Evolutionary conservation across 2,888 invertebrate species (phyloP).

Genomic region (Diogma glabrata): DNA sequence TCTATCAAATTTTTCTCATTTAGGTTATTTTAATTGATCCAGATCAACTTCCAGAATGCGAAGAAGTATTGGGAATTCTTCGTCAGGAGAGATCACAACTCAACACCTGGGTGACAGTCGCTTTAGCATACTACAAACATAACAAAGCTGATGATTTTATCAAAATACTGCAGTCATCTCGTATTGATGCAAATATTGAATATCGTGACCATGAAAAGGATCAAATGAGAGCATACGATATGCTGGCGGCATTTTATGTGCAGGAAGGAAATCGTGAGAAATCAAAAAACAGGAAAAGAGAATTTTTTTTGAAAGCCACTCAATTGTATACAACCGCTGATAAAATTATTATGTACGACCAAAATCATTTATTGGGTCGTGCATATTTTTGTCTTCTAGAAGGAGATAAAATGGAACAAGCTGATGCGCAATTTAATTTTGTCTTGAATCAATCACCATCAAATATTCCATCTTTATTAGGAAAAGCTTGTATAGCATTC

Average conservation of each 20-base stretch:
- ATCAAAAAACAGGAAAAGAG: constrained; percentile 85
- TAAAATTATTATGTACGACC: constrained; percentile 99
- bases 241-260: constrained; percentile 96
- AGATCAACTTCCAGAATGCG: constrained; percentile 88
- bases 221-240: constrained; percentile 95
- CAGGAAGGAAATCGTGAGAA: constrained; percentile 93
- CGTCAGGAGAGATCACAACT: constrained; percentile 89
- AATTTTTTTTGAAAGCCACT: constrained; percentile 92
- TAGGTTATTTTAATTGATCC: constrained; percentile 93
- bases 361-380: constrained; percentile 93
- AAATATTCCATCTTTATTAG: constrained; percentile 92
- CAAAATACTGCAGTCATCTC: constrained; percentile 81
- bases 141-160: constrained; percentile 87
- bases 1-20: constrained; percentile 9
- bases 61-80: constrained; percentile 89
- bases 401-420: constrained; percentile 99
- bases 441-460: constrained; percentile 90
- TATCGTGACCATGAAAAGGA: constrained; percentile 90
- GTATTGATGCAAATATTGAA: constrained; percentile 71
- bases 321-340: constrained; percentile 96
- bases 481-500: constrained; percentile 98
- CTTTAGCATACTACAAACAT: constrained; percentile 93
- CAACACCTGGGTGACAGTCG: constrained; percentile 90
- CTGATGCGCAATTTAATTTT: constrained; percentile 99
- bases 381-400: constrained; percentile 97